Percentiles rank a stretch among this genome's conserved stretches.
phyloP scores from a whole-genome alignment of 1,140 invertebrate species.

The Luehdorfia chinensis region DNA sequence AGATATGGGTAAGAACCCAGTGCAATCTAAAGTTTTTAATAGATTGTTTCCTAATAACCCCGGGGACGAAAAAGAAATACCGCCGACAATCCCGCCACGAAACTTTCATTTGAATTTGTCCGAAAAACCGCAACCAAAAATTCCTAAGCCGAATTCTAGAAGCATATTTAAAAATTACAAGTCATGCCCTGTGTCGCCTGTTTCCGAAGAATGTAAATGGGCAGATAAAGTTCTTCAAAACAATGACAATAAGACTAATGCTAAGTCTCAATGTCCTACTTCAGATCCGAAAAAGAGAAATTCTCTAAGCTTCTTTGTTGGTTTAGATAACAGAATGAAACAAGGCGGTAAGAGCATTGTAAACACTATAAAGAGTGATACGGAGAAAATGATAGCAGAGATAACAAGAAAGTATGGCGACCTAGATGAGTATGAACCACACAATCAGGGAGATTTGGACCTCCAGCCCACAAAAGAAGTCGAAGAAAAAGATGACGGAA shows the following conservation, averaged over 20 bases:
- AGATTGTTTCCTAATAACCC: conserved; percentile 53
- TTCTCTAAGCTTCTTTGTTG: conserved; percentile 78
- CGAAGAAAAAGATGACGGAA: conserved; percentile 79
- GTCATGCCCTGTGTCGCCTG: conserved; percentile 82
- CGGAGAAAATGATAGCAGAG: conserved; percentile 81
- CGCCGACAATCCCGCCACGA: conserved; percentile 46
- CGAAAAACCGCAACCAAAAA: conserved; percentile 55
- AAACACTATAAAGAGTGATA: conserved; percentile 79
- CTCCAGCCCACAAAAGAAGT: conserved; percentile 62
- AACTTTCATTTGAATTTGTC: conserved; percentile 69
- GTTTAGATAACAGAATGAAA: conserved; percentile 73
- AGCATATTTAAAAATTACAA: conserved; percentile 83
- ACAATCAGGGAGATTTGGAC: conserved; percentile 53
- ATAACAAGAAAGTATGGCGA: conserved; percentile 80
- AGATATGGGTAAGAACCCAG: conserved; percentile 57
- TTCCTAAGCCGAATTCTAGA: conserved; percentile 67
- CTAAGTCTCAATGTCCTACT: conserved; percentile 31
- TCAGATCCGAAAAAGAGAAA: conserved; percentile 69
- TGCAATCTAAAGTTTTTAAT: conserved; percentile 68
- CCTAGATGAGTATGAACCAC: conserved; percentile 75
- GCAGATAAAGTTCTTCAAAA: conserved; percentile 65
- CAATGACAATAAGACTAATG: conserved; percentile 28
- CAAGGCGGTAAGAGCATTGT: conserved; percentile 79
- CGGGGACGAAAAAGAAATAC: conserved; percentile 37
- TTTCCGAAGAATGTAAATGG: conserved; percentile 83